Evolutionary conservation across 1,140 invertebrate species (phyloP).

Genomic region (Apis cerana): DNA sequence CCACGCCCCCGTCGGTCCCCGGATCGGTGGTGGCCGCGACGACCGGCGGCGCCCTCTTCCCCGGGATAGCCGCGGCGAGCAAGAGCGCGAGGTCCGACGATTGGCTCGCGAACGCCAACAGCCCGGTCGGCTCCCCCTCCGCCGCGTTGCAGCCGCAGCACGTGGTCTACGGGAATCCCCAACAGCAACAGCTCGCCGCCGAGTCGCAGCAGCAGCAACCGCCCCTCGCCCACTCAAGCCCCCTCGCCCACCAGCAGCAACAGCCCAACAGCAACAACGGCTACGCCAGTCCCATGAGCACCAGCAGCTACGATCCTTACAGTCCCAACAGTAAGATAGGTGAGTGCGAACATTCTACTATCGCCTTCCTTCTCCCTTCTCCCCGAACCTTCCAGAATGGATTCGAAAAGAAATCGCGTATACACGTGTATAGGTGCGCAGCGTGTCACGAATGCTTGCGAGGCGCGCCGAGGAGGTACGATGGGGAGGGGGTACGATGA

Average conservation of each 20-base stretch:
- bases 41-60: slow-evolving; percentile 66
- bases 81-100: slow-evolving; percentile 82
- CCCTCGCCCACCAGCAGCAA: slow-evolving; percentile 80
- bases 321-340: slow-evolving; percentile 93
- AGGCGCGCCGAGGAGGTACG: too few species aligned
- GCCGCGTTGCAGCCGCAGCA: slow-evolving; percentile 78
- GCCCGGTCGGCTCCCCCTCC: slow-evolving; percentile 82
- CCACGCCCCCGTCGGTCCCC: slow-evolving; percentile 18
- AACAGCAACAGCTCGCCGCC: slow-evolving; percentile 67
- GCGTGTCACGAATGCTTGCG: too few species aligned
- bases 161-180: slow-evolving; percentile 72
- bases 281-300: slow-evolving; percentile 91
- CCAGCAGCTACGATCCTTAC: slow-evolving; percentile 92
- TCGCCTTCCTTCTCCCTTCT: too few species aligned
- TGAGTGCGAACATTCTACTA: slow-evolving; percentile 79
- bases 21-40: slow-evolving; percentile 63
- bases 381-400: too few species aligned
- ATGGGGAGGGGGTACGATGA: neutral
- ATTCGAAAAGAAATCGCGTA: too few species aligned
- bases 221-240: slow-evolving; percentile 74
- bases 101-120: slow-evolving; percentile 83
- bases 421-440: too few species aligned
- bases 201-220: slow-evolving; percentile 66
- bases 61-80: slow-evolving; percentile 70
- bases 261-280: slow-evolving; percentile 87